Conservation (phyloP, 2,113 vertebrate genomes). For the Buteo buteo region DNA sequence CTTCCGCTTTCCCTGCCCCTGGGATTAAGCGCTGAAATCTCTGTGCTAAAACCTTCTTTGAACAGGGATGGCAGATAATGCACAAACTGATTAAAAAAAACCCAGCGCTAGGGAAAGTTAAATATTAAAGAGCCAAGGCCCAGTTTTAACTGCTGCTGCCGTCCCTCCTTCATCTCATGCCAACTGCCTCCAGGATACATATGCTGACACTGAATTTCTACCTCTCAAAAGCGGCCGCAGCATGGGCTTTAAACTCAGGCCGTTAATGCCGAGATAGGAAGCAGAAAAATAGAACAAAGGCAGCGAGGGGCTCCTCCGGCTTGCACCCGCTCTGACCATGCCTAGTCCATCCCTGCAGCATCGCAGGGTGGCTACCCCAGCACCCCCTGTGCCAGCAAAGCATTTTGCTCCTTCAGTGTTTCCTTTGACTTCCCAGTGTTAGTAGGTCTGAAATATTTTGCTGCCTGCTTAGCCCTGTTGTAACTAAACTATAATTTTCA, state of each 20-base stretch:
- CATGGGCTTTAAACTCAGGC: constrained; percentile 7
- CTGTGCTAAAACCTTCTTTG: constrained; percentile 46
- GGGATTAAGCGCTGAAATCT: constrained; percentile 39
- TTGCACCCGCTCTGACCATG: neutral
- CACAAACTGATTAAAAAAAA: constrained; percentile 1
- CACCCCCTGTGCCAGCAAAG: neutral
- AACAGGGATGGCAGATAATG: constrained; percentile 22
- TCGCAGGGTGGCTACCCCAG: neutral
- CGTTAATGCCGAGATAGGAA: neutral
- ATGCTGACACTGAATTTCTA: constrained; percentile 52
- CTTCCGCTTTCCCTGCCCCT: constrained; percentile 19
- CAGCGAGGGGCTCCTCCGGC: neutral
- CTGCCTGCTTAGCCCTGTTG: constrained; percentile 35
- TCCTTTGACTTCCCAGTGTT: constrained; percentile 14
- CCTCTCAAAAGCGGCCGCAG: neutral
- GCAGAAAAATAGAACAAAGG: constrained; percentile 15
- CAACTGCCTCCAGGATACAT: constrained; percentile 56
- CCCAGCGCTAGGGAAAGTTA: constrained; percentile 24
- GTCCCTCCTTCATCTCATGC: constrained; percentile 61
- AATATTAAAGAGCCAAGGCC: constrained; percentile 64
- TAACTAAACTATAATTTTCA: constrained; percentile 59
- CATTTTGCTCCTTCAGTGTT: neutral
- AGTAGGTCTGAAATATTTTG: constrained; percentile 36
- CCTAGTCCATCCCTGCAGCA: neutral
- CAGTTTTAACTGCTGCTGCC: constrained; percentile 37